Evolutionary conservation across 1,140 invertebrate species (phyloP).

Genomic region (Drosophila insularis): DNA sequence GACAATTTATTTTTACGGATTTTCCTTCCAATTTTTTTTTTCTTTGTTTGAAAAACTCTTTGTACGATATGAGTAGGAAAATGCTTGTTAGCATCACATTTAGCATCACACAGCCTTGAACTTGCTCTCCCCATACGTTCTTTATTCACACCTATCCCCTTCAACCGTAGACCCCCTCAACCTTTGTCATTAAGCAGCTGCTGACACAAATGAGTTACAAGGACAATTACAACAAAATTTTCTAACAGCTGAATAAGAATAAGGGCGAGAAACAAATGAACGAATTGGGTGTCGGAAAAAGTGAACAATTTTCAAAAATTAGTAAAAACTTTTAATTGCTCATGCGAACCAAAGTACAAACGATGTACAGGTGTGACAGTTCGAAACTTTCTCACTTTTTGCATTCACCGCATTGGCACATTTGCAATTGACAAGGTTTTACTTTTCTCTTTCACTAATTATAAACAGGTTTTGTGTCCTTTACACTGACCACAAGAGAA

Average conservation of each 20-base stretch:
- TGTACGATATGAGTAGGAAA: constrained; percentile 69
- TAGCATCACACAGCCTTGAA: constrained; percentile 59
- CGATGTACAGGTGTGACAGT: constrained; percentile 53
- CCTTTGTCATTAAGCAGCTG: constrained; percentile 37
- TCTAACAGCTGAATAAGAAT: background rate
- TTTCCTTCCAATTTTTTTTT: background rate
- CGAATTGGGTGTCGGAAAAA: too few relatives aligned
- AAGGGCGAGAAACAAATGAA: too few relatives aligned
- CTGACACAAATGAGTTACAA: constrained; percentile 41
- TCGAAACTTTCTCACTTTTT: constrained; percentile 5
- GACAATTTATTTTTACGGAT: constrained; percentile 4
- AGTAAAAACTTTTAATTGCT: constrained; percentile 71
- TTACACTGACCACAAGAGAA: constrained; percentile 1
- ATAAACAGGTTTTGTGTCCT: constrained; percentile 41
- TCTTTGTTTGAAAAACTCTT: background rate
- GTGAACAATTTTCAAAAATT: constrained; percentile 21
- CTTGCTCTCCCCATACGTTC: constrained; percentile 36
- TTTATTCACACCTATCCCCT: background rate
- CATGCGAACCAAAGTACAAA: constrained; percentile 39
- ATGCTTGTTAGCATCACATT: constrained; percentile 67
- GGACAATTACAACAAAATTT: constrained; percentile 57
- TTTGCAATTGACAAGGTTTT: constrained; percentile 58
- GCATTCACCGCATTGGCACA: constrained; percentile 29
- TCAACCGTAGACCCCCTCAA: background rate
- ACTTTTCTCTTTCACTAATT: constrained; percentile 48